Evolutionary conservation across 2,113 vertebrate species (phyloP).

Genomic region (Burhinus bistriatus): DNA sequence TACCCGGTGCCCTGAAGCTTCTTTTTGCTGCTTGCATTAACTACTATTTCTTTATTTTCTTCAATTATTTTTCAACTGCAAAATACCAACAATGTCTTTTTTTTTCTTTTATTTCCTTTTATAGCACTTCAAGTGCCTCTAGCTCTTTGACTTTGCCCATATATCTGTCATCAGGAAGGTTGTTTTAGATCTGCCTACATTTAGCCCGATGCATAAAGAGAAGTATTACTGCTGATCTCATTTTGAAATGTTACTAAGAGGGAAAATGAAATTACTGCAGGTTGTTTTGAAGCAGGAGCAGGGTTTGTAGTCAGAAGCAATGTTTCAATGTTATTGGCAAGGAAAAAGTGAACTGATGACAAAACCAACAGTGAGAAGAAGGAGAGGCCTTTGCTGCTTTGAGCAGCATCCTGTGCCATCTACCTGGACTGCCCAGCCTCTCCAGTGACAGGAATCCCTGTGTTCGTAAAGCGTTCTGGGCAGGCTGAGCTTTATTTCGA

Average conservation of each 20-base stretch:
- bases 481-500: not conserved
- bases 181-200: slow-evolving; percentile 5
- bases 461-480: not conserved
- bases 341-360: not conserved
- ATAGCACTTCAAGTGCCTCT: not conserved
- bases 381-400: not conserved
- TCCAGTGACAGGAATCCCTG: not conserved
- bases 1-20: not conserved
- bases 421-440: not conserved
- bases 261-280: slow-evolving; percentile 25
- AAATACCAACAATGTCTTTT: not conserved
- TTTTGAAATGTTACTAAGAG: slow-evolving; percentile 26
- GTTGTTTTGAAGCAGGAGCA: slow-evolving; percentile 2
- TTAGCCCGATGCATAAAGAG: not conserved
- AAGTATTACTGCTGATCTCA: slow-evolving; percentile 25
- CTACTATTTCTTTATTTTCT: not conserved
- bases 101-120: not conserved
- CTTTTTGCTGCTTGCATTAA: not conserved
- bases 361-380: not conserved
- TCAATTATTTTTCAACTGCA: slow-evolving; percentile 1
- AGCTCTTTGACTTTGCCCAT: slow-evolving; percentile 3
- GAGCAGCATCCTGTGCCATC: not conserved
- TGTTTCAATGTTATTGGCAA: not conserved
- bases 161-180: not conserved
- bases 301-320: not conserved